phyloP scores from a whole-genome alignment of 2,113 vertebrate genomes.

The Psammodynastes pulverulentus region DNA sequence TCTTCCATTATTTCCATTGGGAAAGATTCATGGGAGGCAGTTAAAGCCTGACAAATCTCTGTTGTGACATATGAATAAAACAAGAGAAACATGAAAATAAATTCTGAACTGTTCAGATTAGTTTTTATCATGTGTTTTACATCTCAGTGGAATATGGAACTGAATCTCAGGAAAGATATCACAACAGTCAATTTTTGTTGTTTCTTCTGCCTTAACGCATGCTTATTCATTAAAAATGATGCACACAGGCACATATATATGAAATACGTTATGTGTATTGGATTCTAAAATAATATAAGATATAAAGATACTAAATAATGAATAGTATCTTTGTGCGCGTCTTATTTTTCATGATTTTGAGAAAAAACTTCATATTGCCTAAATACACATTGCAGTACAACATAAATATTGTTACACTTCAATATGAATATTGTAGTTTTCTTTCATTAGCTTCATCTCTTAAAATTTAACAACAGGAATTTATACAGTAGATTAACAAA shows the following conservation, averaged over 20 bases:
- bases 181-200: not conserved
- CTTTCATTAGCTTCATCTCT: not conserved
- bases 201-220: not conserved
- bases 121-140: not conserved
- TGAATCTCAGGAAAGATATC: not conserved
- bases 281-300: not conserved
- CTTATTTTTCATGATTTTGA: not conserved
- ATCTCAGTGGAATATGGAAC: not conserved
- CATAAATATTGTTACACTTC: not conserved
- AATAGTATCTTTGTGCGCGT: not conserved
- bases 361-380: not conserved
- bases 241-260: too few species aligned
- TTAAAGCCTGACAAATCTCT: not conserved
- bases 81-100: not conserved
- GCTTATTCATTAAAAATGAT: not conserved
- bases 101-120: not conserved
- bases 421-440: not conserved
- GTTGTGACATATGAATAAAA: not conserved
- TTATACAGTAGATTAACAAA: not conserved
- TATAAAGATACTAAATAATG: not conserved
- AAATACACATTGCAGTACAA: not conserved
- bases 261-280: not conserved
- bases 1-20: not conserved
- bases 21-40: not conserved
- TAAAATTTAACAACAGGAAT: not conserved